Evolutionary conservation across 1,140 invertebrate species (phyloP), one percentile per base, ranked within the genome.

Genomic region (Ceratosolen fusciceps): DNA sequence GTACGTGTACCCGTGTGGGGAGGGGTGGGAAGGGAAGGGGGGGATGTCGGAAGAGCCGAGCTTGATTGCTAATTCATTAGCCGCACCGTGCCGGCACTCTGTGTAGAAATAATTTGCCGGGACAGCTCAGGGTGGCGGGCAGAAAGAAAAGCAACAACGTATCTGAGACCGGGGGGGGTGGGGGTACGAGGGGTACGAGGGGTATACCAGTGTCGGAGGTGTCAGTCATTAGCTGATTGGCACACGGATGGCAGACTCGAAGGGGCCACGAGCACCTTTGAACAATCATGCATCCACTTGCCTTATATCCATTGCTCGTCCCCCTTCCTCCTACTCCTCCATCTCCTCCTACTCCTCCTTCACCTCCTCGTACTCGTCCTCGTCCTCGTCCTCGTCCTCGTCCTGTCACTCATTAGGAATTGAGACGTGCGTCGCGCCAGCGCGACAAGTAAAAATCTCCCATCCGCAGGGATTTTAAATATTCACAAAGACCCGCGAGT

Each of bases 211-310:
- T 52, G 54, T 70, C 75, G 60, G 80, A 82, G 83, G 83, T 83
- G 85, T 83, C 81, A 83, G 84, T 86, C 83, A 86, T 86, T 86
- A 86, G 85, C 81, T 84, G 85, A 86, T 86, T 86, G 82, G 84
- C 58, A 71, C 43, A 21, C 47, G 16, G 10, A 54, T 9, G 12
- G 47, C 7, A 21, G 24, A 14, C 19, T 52, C 58, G 70, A 72
- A 52, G 72, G 76, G 56, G 56, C 19, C 52, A 37, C 49, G 29
- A 56, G 49, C 12, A n/a, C 26, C 52, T 62, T 65, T 37, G 60
- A 31, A 37, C 31, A 65, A 43, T 73, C 71, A 39, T 73, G 52
- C 52, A 34, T 73, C 34, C n/a, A 54, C n/a, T 52, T 34, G 34
- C 4, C 29, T 54, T n/a, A n/a, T n/a, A n/a, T n/a, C n/a, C n/a